A percentile compares a stretch with the other conserved stretches of the same genome.
These are phyloP conservation scores for Monopterus albus DNA, from an alignment of 2,113 vertebrate species.

Conservation along the genomic window DNA sequence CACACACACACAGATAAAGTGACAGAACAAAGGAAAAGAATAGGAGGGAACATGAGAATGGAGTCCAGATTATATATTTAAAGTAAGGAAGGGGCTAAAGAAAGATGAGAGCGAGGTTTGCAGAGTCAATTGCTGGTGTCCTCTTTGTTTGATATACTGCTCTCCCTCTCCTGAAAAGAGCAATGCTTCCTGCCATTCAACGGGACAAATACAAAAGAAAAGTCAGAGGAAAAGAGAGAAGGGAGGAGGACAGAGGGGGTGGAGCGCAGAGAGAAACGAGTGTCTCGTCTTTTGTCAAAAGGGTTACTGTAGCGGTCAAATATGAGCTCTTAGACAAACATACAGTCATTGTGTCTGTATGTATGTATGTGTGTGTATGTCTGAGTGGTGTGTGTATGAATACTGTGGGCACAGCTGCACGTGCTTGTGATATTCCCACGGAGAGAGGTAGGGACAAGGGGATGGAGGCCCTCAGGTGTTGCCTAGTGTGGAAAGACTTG, in stretches of 20 bases:
- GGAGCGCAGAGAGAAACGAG: constrained; percentile 54
- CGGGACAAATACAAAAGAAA: constrained; percentile 46
- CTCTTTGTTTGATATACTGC: constrained; percentile 48
- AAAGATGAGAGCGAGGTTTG: background rate
- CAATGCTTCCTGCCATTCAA: constrained; percentile 59
- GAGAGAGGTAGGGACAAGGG: constrained; percentile 27
- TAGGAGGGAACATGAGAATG: constrained; percentile 15
- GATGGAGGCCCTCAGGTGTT: constrained; percentile 41
- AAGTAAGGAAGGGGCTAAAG: background rate
- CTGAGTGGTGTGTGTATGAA: constrained; percentile 45
- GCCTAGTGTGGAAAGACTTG: constrained; percentile 44
- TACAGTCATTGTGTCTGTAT: constrained; percentile 16
- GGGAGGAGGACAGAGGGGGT: background rate
- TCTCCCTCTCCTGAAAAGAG: constrained; percentile 39
- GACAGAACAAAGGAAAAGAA: constrained; percentile 21
- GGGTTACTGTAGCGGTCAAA: constrained; percentile 72
- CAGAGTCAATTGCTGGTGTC: constrained; percentile 30
- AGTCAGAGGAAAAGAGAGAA: constrained; percentile 8
- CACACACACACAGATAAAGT: constrained; percentile 11
- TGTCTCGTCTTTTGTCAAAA: constrained; percentile 70
- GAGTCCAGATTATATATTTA: constrained; percentile 25
- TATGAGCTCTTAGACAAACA: constrained; percentile 52
- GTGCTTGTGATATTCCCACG: constrained; percentile 48
- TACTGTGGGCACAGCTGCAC: constrained; percentile 72
- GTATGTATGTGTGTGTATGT: constrained; percentile 5